These are phyloP conservation scores for Antechinus flavipes DNA, from an alignment of 2,113 vertebrate genomes.

Conservation along the genomic window DNA sequence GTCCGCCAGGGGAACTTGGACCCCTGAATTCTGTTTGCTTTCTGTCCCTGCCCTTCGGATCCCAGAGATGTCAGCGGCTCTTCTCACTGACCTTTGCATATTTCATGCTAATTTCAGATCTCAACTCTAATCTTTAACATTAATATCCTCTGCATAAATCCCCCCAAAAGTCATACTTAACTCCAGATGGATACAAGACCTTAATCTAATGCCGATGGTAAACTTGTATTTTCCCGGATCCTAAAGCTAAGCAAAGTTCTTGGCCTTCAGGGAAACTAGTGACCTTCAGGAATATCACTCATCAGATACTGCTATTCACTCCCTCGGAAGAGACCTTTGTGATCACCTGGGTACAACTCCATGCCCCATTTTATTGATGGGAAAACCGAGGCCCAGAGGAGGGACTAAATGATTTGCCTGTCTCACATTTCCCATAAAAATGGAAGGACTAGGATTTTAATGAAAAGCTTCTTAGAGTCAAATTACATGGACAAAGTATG, in stretches of 20 bases:
- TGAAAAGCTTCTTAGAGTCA: background rate
- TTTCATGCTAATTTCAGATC: conserved; percentile 5
- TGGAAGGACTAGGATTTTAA: background rate
- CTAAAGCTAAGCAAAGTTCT: background rate
- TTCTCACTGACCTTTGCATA: background rate
- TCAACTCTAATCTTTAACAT: background rate
- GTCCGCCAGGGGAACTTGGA: background rate
- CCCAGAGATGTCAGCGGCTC: background rate
- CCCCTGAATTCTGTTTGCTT: background rate
- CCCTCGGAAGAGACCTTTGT: background rate
- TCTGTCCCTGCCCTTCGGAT: background rate
- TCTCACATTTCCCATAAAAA: background rate
- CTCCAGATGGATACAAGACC: background rate
- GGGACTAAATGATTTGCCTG: background rate
- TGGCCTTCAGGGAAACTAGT: background rate
- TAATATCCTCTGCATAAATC: background rate
- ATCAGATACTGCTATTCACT: background rate
- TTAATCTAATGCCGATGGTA: conserved; percentile 33
- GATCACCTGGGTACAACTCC: background rate
- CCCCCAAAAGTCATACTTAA: background rate
- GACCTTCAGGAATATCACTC: background rate
- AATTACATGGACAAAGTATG: background rate
- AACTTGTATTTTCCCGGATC: background rate
- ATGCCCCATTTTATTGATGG: conserved; percentile 15
- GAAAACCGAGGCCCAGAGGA: background rate